Evolutionary conservation across 1,140 invertebrate genomes (phyloP).

Genomic region (Drosophila nigrodunni): DNA sequence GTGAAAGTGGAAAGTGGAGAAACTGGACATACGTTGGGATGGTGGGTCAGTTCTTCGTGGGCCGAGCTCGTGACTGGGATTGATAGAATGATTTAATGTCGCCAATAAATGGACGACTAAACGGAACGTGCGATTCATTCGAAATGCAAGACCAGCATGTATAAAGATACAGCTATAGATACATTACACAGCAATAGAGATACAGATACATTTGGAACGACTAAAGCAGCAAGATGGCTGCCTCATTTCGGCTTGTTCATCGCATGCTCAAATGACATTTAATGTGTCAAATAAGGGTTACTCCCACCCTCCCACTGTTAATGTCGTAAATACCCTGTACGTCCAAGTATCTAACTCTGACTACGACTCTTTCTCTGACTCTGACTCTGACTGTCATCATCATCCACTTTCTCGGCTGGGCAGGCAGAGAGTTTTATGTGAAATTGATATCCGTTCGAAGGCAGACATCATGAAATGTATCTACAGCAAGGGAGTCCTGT

Average conservation of each 20-base stretch:
- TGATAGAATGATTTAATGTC: constrained; percentile 83
- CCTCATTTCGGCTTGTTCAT: constrained; percentile 55
- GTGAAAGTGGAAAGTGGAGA: background rate
- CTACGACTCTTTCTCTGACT: constrained; percentile 16
- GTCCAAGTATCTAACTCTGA: background rate
- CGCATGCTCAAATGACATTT: constrained; percentile 79
- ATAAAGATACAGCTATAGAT: constrained; percentile 16
- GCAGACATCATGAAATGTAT: constrained; percentile 56
- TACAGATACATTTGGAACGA: constrained; percentile 27
- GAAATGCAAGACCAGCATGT: constrained; percentile 62
- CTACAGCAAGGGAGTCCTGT: constrained; percentile 48
- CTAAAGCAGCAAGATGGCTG: constrained; percentile 62
- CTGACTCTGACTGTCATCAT: constrained; percentile 52
- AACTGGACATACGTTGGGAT: constrained; percentile 1
- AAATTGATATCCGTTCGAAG: constrained; percentile 80
- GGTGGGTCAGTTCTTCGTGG: constrained; percentile 9
- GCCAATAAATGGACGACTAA: constrained; percentile 74
- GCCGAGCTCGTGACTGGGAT: constrained; percentile 68
- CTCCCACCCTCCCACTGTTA: constrained; percentile 28
- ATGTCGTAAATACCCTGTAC: background rate
- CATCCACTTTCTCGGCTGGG: constrained; percentile 74
- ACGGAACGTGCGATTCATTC: constrained; percentile 74
- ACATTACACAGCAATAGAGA: constrained; percentile 6
- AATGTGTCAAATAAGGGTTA: constrained; percentile 81
- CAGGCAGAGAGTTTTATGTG: constrained; percentile 73